A percentile compares a stretch with the other conserved stretches of the same genome.
Conservation (phyloP, 2,888 invertebrate species). For the Corythucha ciliata region DNA sequence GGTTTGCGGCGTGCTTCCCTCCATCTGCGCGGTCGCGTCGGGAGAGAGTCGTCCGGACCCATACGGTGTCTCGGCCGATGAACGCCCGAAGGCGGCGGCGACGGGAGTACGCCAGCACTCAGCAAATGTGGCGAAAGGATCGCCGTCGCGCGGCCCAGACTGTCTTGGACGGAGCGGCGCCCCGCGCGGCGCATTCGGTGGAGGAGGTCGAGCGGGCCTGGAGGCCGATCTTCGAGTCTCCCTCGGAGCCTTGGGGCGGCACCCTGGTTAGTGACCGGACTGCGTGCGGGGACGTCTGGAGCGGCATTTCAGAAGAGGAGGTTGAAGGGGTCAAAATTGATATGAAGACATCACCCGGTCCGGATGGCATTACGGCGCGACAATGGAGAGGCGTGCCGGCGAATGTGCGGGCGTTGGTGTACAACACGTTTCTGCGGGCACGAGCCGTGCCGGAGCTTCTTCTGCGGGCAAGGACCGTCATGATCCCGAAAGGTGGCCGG, state of each 20-base stretch:
- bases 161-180: background rate
- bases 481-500: conserved; percentile 18
- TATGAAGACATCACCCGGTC: background rate
- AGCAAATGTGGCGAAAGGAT: background rate
- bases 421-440: conserved; percentile 12
- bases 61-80: too few species aligned
- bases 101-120: background rate
- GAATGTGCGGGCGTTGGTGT: conserved; percentile 7
- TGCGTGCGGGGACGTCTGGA: too few species aligned
- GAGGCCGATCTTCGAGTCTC: background rate
- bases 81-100: background rate
- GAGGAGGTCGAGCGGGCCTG: background rate
- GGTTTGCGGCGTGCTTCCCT: background rate
- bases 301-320: background rate
- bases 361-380: background rate
- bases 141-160: background rate
- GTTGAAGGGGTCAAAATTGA: background rate
- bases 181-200: background rate
- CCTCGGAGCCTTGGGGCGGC: background rate
- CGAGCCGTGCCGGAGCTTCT: conserved; percentile 6
- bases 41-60: background rate
- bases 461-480: conserved; percentile 9
- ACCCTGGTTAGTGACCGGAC: too few species aligned
- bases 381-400: background rate
- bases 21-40: background rate